A percentile compares a stretch with the other conserved stretches of the same genome.
phyloP scores from a whole-genome alignment of 2,797 vertebrate genomes.

The Pantherophis alleghaniensis region DNA sequence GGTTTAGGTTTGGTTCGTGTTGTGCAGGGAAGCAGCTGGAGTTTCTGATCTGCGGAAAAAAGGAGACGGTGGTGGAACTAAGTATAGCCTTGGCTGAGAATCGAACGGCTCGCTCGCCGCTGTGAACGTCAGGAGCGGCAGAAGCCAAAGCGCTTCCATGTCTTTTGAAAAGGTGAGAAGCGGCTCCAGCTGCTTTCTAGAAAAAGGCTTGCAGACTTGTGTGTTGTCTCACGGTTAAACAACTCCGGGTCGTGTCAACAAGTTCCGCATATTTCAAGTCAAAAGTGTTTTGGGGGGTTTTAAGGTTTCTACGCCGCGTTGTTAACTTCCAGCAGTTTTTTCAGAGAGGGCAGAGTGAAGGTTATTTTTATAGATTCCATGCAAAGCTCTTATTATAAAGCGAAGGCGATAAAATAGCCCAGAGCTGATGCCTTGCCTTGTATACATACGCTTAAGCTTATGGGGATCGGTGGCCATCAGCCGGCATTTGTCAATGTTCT shows the following conservation, averaged over 20 bases:
- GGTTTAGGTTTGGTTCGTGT: not conserved
- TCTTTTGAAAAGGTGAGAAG: slow-evolving; percentile 16
- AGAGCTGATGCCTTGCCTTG: not conserved
- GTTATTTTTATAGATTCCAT: not conserved
- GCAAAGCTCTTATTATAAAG: not conserved
- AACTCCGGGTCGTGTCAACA: not conserved
- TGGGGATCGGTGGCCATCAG: not conserved
- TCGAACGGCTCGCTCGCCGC: not conserved
- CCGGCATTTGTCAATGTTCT: not conserved
- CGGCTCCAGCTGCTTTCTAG: slow-evolving; percentile 40
- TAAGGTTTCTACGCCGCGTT: not conserved
- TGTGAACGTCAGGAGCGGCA: not conserved
- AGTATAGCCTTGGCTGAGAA: slow-evolving; percentile 21
- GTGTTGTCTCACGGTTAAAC: not conserved
- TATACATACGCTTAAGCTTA: not conserved
- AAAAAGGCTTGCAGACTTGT: slow-evolving; percentile 5
- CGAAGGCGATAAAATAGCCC: not conserved
- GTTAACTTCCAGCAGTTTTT: not conserved
- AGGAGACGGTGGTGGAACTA: not conserved
- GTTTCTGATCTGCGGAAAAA: not conserved
- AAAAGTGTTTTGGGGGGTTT: not conserved
- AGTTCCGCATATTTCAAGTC: not conserved
- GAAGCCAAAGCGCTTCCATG: not conserved
- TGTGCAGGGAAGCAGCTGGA: not conserved
- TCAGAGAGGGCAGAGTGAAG: not conserved